Evolutionary conservation across 1,140 invertebrate genomes (phyloP), one percentile per base, ranked within the genome.

Genomic region (Drosophila saltans): DNA sequence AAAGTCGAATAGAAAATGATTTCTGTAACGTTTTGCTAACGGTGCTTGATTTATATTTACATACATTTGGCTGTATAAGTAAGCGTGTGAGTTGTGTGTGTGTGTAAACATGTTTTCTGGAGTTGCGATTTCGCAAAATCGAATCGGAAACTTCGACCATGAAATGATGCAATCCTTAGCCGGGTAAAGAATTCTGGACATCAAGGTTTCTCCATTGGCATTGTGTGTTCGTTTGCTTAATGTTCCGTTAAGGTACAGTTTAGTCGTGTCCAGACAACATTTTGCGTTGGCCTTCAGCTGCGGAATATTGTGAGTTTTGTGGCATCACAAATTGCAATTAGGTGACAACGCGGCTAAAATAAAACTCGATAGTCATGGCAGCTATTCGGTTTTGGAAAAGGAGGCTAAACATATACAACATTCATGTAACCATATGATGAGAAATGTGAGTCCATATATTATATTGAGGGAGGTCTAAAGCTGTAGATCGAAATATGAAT

Each of bases 41-140:
- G 83, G 83, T 88, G 84, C 84, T 82, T 72, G 65, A 67, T 63
- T 74, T 64, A 70, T 89, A 80, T 80, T 77, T 82, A 81, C 78
- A 84, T 59, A 81, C 78, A 84, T 59, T 70, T 62, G 43, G 9
- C 8, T 59, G 45, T 26, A 11, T 40, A 9, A 43, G 57, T 28
- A 33, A 43, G 16, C 43, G 57, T 67, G 43, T 24, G 39, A 39
- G 52, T 70, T 62, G 11, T 40, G 16, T 67, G 52, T 39, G 70
- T 58, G 61, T 85, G 59, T 71, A 80, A 83, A 89, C 84, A 89
- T 86, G 80, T 88, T 84, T 85, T 82, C 66, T 43, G 73, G 77
- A 80, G 77, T 73, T 80, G 77, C 73, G 72, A 66, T 89, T 62
- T 60, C 5, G 66, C 73, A 64, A 78, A 80, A 88, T 86, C 76